Percentiles rank a stretch among this genome's conserved stretches.
Conservation (phyloP, 2,113 vertebrate species). For the Malurus alboscapulatus region DNA sequence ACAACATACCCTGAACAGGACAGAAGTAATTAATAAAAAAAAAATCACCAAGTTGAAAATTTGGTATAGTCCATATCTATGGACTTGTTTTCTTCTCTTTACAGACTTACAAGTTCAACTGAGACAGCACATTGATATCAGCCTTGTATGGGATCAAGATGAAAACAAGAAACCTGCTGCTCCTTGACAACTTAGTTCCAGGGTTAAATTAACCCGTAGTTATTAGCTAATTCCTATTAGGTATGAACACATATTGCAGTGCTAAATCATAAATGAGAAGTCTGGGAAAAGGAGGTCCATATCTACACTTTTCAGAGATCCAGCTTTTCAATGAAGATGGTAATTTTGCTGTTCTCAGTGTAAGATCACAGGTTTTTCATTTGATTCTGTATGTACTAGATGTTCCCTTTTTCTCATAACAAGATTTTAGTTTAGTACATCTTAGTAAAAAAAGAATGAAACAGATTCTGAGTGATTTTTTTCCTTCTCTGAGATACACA, state of each 20-base stretch:
- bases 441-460: neutral
- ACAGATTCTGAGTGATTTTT: neutral
- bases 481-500: neutral
- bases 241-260: neutral
- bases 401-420: neutral
- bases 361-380: neutral
- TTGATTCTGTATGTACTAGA: neutral
- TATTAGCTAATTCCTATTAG: neutral
- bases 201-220: neutral
- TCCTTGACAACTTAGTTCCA: neutral
- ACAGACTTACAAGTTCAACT: neutral
- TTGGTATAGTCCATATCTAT: neutral
- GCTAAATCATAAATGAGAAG: neutral
- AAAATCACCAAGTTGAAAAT: neutral
- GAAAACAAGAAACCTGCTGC: neutral
- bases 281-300: neutral
- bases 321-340: neutral
- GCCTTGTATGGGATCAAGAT: neutral
- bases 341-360: neutral
- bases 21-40: neutral
- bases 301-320: neutral
- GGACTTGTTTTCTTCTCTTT: neutral
- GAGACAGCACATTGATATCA: neutral
- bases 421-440: neutral
- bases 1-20: neutral